A percentile compares a stretch with the other conserved stretches of the same genome.
These are phyloP conservation scores for Ptychobarbus kaznakovi DNA, from an alignment of 2,797 vertebrate species.

Conservation along the genomic window DNA sequence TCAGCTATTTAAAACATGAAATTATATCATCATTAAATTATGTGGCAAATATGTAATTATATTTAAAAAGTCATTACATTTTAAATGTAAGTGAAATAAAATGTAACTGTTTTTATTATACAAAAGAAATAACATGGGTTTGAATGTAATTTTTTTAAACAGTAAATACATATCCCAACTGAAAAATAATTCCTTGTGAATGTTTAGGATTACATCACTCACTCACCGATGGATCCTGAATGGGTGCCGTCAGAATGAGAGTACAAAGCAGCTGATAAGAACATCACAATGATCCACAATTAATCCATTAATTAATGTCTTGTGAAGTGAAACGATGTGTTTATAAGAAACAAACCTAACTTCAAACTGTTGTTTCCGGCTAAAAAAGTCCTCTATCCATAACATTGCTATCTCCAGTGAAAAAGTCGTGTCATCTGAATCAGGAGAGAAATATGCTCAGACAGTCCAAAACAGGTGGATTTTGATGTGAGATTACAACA, in stretches of 20 bases:
- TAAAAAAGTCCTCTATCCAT: neutral
- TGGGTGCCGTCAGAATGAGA: neutral
- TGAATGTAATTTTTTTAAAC: neutral
- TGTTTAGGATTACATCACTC: neutral
- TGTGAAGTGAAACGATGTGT: neutral
- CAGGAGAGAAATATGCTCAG: neutral
- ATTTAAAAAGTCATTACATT: neutral
- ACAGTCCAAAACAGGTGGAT: neutral
- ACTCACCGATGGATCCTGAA: neutral
- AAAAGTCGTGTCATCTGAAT: neutral
- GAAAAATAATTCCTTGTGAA: neutral
- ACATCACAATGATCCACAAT: no score
- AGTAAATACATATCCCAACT: neutral
- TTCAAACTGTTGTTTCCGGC: neutral
- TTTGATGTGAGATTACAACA: neutral
- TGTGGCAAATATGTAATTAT: neutral
- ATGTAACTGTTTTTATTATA: neutral
- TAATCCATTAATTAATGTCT: no score
- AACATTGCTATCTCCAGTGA: neutral
- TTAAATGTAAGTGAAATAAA: neutral
- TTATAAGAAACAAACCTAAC: neutral
- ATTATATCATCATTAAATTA: neutral
- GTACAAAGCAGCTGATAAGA: neutral
- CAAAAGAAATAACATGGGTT: neutral
- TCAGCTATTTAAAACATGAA: neutral